Percentiles rank a stretch among this genome's conserved stretches.
These are phyloP conservation scores for Perca fluviatilis DNA, from an alignment of 2,113 vertebrate genomes.

Conservation along the genomic window DNA sequence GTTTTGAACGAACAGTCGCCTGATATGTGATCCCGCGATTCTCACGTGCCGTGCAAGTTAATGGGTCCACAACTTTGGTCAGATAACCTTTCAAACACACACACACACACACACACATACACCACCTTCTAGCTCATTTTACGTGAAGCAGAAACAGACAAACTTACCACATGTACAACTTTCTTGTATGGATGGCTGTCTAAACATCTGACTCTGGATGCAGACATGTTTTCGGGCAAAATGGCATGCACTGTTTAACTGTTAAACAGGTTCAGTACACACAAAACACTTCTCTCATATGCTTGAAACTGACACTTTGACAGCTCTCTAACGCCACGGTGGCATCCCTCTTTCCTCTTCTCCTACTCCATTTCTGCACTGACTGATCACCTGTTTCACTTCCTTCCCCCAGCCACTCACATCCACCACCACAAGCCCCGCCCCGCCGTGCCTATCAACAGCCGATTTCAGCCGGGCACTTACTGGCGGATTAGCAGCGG, in stretches of 20 bases:
- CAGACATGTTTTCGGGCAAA: background rate
- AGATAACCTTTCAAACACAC: slow-evolving; percentile 25
- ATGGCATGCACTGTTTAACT: background rate
- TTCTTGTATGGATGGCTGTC: background rate
- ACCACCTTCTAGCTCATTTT: background rate
- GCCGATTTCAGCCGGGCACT: slow-evolving; percentile 50
- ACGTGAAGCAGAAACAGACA: background rate
- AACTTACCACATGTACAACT: background rate
- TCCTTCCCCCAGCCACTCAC: background rate
- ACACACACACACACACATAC: background rate
- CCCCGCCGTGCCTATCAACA: slow-evolving; percentile 36
- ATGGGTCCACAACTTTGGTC: background rate
- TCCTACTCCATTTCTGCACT: slow-evolving; percentile 29
- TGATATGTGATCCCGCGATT: no score
- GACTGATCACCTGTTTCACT: slow-evolving; percentile 70
- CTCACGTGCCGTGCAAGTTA: no score
- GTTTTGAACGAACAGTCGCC: no score
- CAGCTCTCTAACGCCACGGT: background rate
- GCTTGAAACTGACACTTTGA: background rate
- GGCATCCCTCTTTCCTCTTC: slow-evolving; percentile 32
- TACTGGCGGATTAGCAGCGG: slow-evolving; percentile 50
- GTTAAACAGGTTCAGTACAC: background rate
- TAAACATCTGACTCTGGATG: no score
- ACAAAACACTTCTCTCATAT: background rate
- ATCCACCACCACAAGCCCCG: background rate